Conservation (phyloP, 2,113 vertebrate species). For the Talpa occidentalis region DNA sequence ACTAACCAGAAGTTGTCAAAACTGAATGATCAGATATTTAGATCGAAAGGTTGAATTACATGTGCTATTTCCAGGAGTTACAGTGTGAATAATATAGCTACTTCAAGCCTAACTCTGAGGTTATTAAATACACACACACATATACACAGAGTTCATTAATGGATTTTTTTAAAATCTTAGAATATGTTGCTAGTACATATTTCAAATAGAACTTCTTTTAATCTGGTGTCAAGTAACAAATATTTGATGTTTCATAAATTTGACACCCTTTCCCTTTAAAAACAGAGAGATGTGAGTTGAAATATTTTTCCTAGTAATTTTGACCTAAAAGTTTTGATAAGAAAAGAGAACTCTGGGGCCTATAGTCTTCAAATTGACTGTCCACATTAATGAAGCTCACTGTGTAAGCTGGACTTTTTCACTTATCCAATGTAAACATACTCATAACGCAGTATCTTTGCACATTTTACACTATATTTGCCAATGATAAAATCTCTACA, state of each 20-base stretch:
- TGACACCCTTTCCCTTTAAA: constrained; percentile 7
- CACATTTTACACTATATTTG: constrained; percentile 63
- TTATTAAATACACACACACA: neutral
- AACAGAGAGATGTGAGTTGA: neutral
- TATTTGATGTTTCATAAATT: neutral
- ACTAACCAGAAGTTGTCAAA: constrained; percentile 57
- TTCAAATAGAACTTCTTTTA: neutral
- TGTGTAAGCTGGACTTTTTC: constrained; percentile 9
- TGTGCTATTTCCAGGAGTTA: constrained; percentile 8
- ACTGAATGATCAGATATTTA: constrained; percentile 33
- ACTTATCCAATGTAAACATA: constrained; percentile 50
- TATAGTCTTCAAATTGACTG: constrained; percentile 44
- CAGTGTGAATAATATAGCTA: neutral
- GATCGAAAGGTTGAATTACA: constrained; percentile 26
- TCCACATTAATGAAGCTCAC: constrained; percentile 40
- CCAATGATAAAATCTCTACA: constrained; percentile 54
- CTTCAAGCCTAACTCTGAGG: neutral
- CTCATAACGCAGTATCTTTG: constrained; percentile 1
- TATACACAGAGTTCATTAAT: neutral
- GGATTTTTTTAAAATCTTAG: neutral
- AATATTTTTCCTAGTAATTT: constrained; percentile 54
- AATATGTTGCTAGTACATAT: neutral
- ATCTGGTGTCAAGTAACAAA: constrained; percentile 2
- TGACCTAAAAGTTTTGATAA: constrained; percentile 29
- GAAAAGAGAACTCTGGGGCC: constrained; percentile 1